phyloP scores from a whole-genome alignment of 2,888 invertebrate genomes.

The Philaethria dido region DNA sequence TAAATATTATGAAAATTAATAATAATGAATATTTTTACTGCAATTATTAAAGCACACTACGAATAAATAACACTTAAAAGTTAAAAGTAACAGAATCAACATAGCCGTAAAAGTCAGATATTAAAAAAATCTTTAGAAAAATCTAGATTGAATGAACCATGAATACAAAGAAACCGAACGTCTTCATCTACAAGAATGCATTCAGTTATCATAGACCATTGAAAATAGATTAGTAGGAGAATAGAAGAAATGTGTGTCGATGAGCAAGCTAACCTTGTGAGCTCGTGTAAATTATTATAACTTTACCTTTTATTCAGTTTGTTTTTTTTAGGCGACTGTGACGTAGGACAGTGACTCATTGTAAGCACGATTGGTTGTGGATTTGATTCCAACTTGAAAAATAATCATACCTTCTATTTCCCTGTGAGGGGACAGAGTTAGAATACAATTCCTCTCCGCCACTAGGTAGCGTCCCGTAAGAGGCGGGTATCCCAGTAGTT shows the following conservation, averaged over 20 bases:
- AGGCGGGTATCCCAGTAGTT: too few species aligned
- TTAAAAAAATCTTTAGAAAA: slow-evolving; percentile 1
- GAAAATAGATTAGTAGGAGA: background rate
- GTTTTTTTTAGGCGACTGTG: too few species aligned
- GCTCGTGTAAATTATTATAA: background rate
- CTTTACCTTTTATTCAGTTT: background rate
- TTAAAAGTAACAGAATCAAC: background rate
- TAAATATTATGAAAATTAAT: too few species aligned
- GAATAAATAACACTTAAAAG: background rate
- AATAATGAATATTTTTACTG: too few species aligned
- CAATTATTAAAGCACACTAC: background rate
- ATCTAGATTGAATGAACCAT: slow-evolving; percentile 9
- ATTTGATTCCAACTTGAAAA: too few species aligned
- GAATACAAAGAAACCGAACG: slow-evolving; percentile 17
- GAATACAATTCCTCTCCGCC: too few species aligned
- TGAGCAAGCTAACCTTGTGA: background rate
- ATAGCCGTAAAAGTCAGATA: background rate
- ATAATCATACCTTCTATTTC: too few species aligned
- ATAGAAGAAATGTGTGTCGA: slow-evolving; percentile 18
- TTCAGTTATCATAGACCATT: slow-evolving; percentile 16
- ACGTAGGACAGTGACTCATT: too few species aligned
- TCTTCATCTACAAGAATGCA: slow-evolving; percentile 19
- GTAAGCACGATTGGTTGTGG: too few species aligned
- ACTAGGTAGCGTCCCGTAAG: too few species aligned
- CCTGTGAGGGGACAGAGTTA: too few species aligned